phyloP scores from a whole-genome alignment of 2,113 vertebrate genomes.

The Nothocercus nigrocapillus region DNA sequence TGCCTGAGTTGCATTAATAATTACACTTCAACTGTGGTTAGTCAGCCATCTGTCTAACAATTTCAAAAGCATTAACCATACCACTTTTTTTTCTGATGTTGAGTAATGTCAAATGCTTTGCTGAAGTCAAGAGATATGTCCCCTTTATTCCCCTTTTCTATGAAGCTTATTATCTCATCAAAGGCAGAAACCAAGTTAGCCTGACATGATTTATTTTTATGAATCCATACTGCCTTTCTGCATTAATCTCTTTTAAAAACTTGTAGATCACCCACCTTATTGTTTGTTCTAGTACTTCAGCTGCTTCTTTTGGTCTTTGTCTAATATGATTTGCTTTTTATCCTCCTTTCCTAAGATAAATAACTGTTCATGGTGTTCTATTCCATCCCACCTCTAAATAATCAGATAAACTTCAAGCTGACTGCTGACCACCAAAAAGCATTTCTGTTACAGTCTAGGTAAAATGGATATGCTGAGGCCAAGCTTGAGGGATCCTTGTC shows the following conservation, averaged over 20 bases:
- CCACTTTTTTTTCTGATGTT: not conserved
- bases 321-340: not conserved
- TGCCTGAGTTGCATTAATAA: conserved; percentile 52
- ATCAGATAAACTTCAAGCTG: not conserved
- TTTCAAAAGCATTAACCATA: conserved; percentile 57
- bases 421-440: not conserved
- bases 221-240: not conserved
- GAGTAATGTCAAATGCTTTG: conserved; percentile 56
- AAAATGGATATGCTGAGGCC: not conserved
- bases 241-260: conserved; percentile 10
- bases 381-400: not conserved
- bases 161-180: conserved; percentile 65
- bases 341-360: not conserved
- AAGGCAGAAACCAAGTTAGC: conserved; percentile 59
- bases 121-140: conserved; percentile 63
- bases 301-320: not conserved
- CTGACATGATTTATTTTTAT: conserved; percentile 58
- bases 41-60: conserved; percentile 45
- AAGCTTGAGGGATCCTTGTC: not conserved
- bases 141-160: conserved; percentile 50
- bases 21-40: conserved; percentile 34
- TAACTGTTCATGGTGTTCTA: not conserved
- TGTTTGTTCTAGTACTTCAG: conserved; percentile 24
- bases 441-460: not conserved
- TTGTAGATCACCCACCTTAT: not conserved